Evolutionary conservation across 2,113 vertebrate genomes (phyloP).

Genomic region (Hippopotamus amphibius): DNA sequence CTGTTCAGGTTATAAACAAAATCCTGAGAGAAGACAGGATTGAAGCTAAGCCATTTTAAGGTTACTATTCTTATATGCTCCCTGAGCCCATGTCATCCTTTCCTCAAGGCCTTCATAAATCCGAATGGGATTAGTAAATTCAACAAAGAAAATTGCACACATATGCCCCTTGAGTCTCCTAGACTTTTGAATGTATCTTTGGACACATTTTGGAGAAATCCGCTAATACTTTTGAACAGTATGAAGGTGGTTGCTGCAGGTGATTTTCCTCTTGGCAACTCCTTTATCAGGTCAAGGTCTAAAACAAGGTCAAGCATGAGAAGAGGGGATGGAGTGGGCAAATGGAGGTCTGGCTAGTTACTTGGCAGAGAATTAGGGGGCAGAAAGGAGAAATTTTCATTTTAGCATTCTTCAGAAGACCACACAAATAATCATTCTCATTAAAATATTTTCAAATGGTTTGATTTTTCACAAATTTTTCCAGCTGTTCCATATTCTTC

Average conservation of each 20-base stretch:
- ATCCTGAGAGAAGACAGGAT: background rate
- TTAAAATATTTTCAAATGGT: conserved; percentile 76
- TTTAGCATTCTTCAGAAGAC: background rate
- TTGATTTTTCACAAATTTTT: conserved; percentile 68
- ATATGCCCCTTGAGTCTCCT: background rate
- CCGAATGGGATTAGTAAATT: background rate
- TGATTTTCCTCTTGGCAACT: background rate
- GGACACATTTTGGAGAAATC: background rate
- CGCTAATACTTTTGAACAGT: background rate
- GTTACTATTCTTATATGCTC: background rate
- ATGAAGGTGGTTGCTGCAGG: background rate
- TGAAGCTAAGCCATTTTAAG: background rate
- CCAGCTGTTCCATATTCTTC: conserved; percentile 59
- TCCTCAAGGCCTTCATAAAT: background rate
- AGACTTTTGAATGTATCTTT: background rate
- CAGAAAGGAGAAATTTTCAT: background rate
- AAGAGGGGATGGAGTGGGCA: rapidly evolving
- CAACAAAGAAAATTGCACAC: background rate
- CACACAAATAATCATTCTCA: conserved; percentile 59
- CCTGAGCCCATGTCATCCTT: background rate
- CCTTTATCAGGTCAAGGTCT: background rate
- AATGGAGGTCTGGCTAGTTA: background rate
- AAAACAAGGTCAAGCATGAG: background rate
- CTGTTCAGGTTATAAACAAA: background rate
- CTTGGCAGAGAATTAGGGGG: background rate